A percentile compares a stretch with the other conserved stretches of the same genome.
Evolutionary conservation across 2,113 vertebrate genomes (phyloP).

Genomic region (Scolopax mira): DNA sequence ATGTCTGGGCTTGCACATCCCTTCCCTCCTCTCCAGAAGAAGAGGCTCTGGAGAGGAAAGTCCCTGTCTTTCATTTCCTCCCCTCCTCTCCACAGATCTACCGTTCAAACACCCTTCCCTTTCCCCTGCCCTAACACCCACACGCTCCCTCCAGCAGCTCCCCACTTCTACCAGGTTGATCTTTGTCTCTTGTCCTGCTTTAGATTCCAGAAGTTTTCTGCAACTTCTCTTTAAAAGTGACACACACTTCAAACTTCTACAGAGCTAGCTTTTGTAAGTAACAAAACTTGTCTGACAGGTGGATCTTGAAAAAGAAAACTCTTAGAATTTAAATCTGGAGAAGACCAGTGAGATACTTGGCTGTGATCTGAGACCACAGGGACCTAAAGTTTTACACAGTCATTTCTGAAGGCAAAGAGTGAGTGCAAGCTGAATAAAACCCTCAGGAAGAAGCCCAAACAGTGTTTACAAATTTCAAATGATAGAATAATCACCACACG

Average conservation of each 20-base stretch:
- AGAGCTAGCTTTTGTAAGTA: not conserved
- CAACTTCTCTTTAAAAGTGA: not conserved
- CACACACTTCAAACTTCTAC: not conserved
- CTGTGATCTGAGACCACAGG: not conserved
- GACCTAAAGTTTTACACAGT: not conserved
- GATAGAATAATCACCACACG: not conserved
- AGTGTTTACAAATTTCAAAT: not conserved
- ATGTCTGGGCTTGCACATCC: not conserved
- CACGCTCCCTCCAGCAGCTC: not conserved
- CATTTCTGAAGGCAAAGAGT: not conserved
- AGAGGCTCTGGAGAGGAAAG: not conserved
- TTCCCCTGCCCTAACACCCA: not conserved
- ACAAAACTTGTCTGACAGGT: not conserved
- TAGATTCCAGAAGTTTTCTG: not conserved
- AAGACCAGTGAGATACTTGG: not conserved
- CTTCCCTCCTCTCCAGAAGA: not conserved
- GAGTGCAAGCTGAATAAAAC: not conserved
- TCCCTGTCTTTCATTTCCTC: not conserved
- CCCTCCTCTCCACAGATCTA: not conserved
- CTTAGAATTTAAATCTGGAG: not conserved
- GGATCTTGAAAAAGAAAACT: constrained; percentile 6
- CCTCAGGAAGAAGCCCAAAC: not conserved
- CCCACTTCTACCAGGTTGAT: not conserved
- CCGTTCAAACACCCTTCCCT: not conserved
- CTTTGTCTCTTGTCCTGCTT: not conserved